phyloP scores from a whole-genome alignment of 2,113 vertebrate species.

The Platycercus adscitus region DNA sequence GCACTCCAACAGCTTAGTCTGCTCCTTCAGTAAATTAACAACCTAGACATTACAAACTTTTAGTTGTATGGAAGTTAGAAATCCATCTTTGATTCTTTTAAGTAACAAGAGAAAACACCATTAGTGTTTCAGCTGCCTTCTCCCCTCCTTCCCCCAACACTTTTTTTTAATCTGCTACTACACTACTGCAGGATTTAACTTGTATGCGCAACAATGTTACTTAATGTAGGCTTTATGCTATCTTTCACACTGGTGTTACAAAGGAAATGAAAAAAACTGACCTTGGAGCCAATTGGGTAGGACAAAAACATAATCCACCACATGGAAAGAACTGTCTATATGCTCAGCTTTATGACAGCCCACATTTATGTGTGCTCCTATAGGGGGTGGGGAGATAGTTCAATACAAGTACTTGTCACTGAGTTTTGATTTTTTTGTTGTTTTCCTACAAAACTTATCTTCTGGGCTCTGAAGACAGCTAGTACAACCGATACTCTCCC shows the following conservation, averaged over 20 bases:
- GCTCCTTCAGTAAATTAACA: not conserved
- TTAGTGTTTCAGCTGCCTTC: not conserved
- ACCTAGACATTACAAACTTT: not conserved
- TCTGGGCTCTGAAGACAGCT: not conserved
- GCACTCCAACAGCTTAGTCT: not conserved
- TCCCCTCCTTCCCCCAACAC: too few species aligned
- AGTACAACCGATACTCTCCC: not conserved
- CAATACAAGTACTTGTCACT: not conserved
- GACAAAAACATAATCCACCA: not conserved
- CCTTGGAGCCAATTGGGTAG: not conserved
- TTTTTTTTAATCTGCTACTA: not conserved
- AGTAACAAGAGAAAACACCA: not conserved
- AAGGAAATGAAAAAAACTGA: not conserved
- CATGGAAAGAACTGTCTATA: not conserved
- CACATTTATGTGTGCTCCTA: not conserved
- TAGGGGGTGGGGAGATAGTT: not conserved
- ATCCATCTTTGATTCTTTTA: not conserved
- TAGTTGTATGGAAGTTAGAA: not conserved
- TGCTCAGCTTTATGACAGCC: not conserved
- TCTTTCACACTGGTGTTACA: not conserved
- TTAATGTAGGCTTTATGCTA: not conserved
- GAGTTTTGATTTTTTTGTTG: not conserved
- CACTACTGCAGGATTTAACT: not conserved
- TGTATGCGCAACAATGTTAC: not conserved
- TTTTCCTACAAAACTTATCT: not conserved